A percentile compares a stretch with the other conserved stretches of the same genome.
phyloP scores from a whole-genome alignment of 1,140 invertebrate genomes.

The Camponotus floridanus region DNA sequence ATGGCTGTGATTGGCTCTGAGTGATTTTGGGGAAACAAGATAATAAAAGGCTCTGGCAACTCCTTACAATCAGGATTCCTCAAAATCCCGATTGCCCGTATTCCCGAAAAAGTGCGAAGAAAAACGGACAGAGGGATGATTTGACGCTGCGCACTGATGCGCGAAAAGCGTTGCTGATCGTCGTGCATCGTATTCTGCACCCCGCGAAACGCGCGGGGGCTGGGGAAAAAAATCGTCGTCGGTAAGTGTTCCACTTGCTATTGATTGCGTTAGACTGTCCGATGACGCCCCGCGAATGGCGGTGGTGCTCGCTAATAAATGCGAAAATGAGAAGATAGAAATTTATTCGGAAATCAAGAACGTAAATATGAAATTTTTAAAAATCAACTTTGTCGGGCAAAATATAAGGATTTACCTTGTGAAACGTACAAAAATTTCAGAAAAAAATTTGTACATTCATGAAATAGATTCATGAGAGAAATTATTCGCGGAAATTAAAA shows the following conservation, averaged over 20 bases:
- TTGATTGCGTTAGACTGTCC: conserved; percentile 65
- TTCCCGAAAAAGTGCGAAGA: not conserved
- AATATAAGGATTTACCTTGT: not conserved
- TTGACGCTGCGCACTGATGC: conserved; percentile 70
- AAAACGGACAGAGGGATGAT: conserved; percentile 52
- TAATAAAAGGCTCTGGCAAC: not conserved
- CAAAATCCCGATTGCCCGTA: not conserved
- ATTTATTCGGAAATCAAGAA: not conserved
- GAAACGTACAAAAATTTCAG: not conserved
- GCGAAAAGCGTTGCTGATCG: conserved; percentile 73
- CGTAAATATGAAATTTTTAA: no score
- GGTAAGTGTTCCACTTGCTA: conserved; percentile 73
- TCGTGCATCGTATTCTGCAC: conserved; percentile 65
- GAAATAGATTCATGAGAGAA: not conserved
- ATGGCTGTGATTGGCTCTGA: conserved; percentile 75
- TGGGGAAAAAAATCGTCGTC: conserved; percentile 67
- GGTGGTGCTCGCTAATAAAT: conserved; percentile 23
- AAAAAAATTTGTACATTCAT: not conserved
- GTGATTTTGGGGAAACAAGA: not conserved
- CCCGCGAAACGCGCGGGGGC: conserved; percentile 58
- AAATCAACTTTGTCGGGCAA: not conserved
- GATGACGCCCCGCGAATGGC: conserved; percentile 50
- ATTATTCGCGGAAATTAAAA: not conserved
- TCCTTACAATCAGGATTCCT: not conserved
- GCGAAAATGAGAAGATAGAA: not conserved